These are phyloP conservation scores for Morpho helenor DNA, from an alignment of 2,888 invertebrate species.

Conservation along the genomic window DNA sequence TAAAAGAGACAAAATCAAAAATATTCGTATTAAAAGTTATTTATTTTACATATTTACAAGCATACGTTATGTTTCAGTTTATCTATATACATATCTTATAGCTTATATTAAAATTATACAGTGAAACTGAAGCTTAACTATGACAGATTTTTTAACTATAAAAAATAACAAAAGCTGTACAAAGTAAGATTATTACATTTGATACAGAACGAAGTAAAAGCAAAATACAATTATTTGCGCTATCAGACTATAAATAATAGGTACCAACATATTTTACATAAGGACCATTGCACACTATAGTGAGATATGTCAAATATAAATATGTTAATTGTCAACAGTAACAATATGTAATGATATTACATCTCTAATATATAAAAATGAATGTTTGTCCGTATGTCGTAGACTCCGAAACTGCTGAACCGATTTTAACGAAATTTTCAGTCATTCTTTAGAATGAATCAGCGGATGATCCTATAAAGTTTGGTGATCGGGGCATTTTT, in stretches of 20 bases:
- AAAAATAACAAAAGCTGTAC: not conserved
- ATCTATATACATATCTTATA: slow-evolving; percentile 16
- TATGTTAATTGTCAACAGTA: no score
- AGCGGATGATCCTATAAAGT: no score
- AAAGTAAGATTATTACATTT: slow-evolving; percentile 6
- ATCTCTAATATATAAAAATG: no score
- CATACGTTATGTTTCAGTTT: slow-evolving; percentile 27
- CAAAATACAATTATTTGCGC: slow-evolving; percentile 24
- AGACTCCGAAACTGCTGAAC: no score
- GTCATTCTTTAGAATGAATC: no score
- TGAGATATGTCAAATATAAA: no score
- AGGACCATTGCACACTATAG: slow-evolving; percentile 4
- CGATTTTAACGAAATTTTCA: no score
- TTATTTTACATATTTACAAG: slow-evolving; percentile 76
- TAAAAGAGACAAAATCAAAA: not conserved
- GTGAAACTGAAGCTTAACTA: not conserved
- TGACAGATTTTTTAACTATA: slow-evolving; percentile 3
- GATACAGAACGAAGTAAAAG: slow-evolving; percentile 17
- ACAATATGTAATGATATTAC: no score
- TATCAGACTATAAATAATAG: slow-evolving; percentile 16
- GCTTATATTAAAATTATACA: not conserved
- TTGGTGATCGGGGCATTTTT: no score
- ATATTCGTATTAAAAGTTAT: slow-evolving; percentile 23
- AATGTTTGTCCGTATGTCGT: no score
- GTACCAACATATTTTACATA: slow-evolving; percentile 3